phyloP scores from a whole-genome alignment of 2,113 vertebrate species.

The Micromys minutus region DNA sequence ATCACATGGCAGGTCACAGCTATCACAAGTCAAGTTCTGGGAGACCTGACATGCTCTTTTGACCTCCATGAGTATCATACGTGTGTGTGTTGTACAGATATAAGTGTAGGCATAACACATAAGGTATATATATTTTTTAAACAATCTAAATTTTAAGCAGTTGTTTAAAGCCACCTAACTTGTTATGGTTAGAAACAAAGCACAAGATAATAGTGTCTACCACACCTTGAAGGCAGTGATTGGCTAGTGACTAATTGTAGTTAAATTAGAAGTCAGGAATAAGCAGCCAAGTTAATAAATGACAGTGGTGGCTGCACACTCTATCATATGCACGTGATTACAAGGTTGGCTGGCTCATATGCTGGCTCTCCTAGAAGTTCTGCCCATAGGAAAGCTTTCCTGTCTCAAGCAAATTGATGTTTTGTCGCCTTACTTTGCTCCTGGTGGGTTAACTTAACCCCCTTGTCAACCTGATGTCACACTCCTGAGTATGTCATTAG shows the following conservation, averaged over 20 bases:
- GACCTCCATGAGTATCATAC: not conserved
- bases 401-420: not conserved
- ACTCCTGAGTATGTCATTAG: not conserved
- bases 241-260: not conserved
- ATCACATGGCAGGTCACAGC: not conserved
- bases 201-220: not conserved
- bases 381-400: not conserved
- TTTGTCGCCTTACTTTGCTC: not conserved
- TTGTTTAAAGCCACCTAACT: conserved; percentile 23
- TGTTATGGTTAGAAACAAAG: not conserved
- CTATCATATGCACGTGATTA: not conserved
- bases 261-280: not conserved
- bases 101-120: not conserved
- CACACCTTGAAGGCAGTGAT: not conserved
- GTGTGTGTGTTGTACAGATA: not conserved
- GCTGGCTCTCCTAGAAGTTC: not conserved
- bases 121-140: not conserved
- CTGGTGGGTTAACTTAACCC: not conserved
- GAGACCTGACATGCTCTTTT: not conserved
- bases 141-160: not conserved
- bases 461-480: not conserved
- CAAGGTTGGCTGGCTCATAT: not conserved
- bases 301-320: not conserved
- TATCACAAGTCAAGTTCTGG: not conserved
- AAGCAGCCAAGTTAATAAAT: not conserved